Evolutionary conservation across 92 coral and sea anemone genomes (phyloP).

Genomic region (Epizoanthus ramosus): DNA sequence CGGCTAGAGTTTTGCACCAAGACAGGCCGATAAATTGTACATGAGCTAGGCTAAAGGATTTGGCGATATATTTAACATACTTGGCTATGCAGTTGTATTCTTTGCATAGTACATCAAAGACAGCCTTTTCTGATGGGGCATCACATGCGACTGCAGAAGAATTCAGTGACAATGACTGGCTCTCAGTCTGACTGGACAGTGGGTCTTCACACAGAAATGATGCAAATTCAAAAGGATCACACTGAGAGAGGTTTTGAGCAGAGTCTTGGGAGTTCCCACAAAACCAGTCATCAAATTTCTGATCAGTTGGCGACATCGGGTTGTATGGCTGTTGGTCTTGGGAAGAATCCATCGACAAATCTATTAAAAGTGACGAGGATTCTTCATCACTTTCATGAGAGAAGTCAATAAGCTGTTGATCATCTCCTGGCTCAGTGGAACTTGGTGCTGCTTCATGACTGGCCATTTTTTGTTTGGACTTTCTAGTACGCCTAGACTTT

Average conservation of each 20-base stretch:
- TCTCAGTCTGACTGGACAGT: not conserved
- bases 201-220: not conserved
- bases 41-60: too few relatives aligned
- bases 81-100: constrained; percentile 49
- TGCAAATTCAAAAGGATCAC: constrained; percentile 6
- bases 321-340: not conserved
- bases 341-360: constrained; percentile 8
- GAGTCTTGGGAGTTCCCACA: constrained; percentile 11
- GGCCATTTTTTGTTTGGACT: not conserved
- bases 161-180: not conserved
- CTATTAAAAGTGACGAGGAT: constrained; percentile 21
- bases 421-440: not conserved
- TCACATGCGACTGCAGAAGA: not conserved
- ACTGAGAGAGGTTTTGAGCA: constrained; percentile 16
- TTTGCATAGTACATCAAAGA: constrained; percentile 51
- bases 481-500: not conserved
- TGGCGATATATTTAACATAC: too few relatives aligned
- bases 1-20: too few relatives aligned
- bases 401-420: constrained; percentile 17
- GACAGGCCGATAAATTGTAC: too few relatives aligned
- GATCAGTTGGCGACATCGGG: not conserved
- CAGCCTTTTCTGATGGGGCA: constrained; percentile 42
- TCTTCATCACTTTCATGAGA: constrained; percentile 35
- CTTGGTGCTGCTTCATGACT: not conserved
- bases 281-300: not conserved